Evolutionary conservation across 2,797 vertebrate genomes (phyloP), one percentile per base, ranked within the genome.

Genomic region (Rhabdomys pumilio): DNA sequence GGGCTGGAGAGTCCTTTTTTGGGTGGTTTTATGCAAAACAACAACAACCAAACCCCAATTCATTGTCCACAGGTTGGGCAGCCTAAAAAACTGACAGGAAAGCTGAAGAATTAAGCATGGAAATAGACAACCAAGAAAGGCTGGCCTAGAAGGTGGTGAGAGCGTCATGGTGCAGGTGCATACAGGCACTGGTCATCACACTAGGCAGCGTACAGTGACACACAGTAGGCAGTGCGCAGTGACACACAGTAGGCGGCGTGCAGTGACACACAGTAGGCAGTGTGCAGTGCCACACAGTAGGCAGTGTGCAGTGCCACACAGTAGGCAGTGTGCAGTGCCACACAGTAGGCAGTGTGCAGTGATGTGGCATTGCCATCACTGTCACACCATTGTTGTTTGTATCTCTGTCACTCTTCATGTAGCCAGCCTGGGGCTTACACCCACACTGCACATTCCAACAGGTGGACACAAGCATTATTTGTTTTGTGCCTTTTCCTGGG

Each of bases 321-420:
- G 22, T 24, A 24, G 59, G 59, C 59, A 61, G 57, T 22, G 59
- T 7, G 59, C 59, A 61, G 59, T 61, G 57, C 22, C 61, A 63
- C 26, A 63, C 63, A 31, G 26, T 29, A 10, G 65, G 65, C 65
- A 34, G 65, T 31, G 4, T 13, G 63, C 29, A 17, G 67, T 72
- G 67, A n/a, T 3, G 5, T n/a, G 55, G 0, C 8, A 50, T 6
- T 8, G 1, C 19, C 0, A 1, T 69, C 88, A 41, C 44, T 26
- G 29, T 11, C 76, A 55, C 9, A 34, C 38, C 77, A 72, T 2
- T 0, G 19, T 12, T 0, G 20, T 50, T 57, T n/a, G 0, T 50
- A 12, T 44, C 20, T 0, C 26, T 93, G 65, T 61, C 81, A 88
- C 53, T 69, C 12, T 85, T 89, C 61, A 47, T 0, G 59, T 5